These are phyloP conservation scores for Aelia acuminata DNA, from an alignment of 2,888 invertebrate species.

Conservation along the genomic window DNA sequence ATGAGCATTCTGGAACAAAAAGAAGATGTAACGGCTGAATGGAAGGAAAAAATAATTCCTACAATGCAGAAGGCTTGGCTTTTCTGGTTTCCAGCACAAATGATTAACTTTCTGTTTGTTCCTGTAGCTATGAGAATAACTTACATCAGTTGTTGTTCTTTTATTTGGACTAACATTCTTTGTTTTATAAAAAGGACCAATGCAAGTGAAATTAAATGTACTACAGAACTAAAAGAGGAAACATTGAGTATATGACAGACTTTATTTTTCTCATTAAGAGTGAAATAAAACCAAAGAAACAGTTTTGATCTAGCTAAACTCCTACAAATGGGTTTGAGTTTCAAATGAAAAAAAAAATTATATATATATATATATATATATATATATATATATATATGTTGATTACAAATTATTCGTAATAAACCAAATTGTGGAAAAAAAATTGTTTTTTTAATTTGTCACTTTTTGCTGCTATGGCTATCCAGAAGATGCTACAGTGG, in stretches of 20 bases:
- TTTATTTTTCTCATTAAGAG: neutral
- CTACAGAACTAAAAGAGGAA: neutral
- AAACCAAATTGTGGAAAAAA: neutral
- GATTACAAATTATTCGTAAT: neutral
- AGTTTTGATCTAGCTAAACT: neutral
- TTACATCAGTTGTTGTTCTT: slow-evolving; percentile 35
- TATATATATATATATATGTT: no score
- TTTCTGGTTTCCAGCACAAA: slow-evolving; percentile 29
- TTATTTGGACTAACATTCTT: slow-evolving; percentile 82
- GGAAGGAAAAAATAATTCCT: slow-evolving; percentile 77
- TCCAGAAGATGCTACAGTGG: no score
- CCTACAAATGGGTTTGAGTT: neutral
- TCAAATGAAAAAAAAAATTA: neutral
- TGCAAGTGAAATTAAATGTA: slow-evolving; percentile 51
- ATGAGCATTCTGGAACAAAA: neutral
- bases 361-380: no score
- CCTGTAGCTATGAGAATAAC: slow-evolving; percentile 12
- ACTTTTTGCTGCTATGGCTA: no score
- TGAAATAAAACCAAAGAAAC: neutral
- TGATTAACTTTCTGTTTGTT: slow-evolving; percentile 16
- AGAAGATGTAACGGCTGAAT: slow-evolving; percentile 26
- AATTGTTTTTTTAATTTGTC: no score
- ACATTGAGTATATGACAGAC: neutral
- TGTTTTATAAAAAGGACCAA: slow-evolving; percentile 81
- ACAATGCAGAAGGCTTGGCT: slow-evolving; percentile 14